A percentile compares a stretch with the other conserved stretches of the same genome.
These are phyloP conservation scores for Furnarius figulus DNA, from an alignment of 2,113 vertebrate species.

Conservation along the genomic window DNA sequence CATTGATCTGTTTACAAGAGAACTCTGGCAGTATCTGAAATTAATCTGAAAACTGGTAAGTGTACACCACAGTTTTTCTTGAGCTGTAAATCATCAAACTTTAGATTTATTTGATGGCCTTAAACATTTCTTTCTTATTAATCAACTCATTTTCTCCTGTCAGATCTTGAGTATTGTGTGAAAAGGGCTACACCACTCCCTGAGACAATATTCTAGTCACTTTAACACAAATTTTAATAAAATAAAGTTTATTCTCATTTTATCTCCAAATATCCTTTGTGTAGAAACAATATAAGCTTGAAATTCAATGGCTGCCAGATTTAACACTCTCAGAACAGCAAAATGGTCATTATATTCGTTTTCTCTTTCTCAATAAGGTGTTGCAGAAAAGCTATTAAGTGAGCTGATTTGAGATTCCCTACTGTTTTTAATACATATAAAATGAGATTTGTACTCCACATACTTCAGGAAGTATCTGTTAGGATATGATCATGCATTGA, in stretches of 20 bases:
- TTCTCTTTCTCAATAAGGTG: conserved; percentile 47
- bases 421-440: conserved; percentile 48
- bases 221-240: background rate
- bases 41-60: background rate
- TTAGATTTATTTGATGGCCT: background rate
- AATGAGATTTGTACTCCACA: conserved; percentile 43
- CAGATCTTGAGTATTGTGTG: background rate
- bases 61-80: background rate
- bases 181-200: background rate
- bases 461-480: conserved; percentile 32
- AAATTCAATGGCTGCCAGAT: background rate
- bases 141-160: background rate
- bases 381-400: conserved; percentile 42
- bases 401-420: conserved; percentile 48
- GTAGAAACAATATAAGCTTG: background rate
- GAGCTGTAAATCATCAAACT: background rate
- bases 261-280: background rate
- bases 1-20: conserved; percentile 31
- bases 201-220: background rate
- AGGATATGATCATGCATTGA: background rate
- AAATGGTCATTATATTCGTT: conserved; percentile 48
- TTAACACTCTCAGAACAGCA: background rate
- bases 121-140: background rate
- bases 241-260: conserved; percentile 14
- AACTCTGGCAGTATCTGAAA: background rate